phyloP scores from a whole-genome alignment of 2,888 invertebrate genomes.

The Ornithoptera priamus region DNA sequence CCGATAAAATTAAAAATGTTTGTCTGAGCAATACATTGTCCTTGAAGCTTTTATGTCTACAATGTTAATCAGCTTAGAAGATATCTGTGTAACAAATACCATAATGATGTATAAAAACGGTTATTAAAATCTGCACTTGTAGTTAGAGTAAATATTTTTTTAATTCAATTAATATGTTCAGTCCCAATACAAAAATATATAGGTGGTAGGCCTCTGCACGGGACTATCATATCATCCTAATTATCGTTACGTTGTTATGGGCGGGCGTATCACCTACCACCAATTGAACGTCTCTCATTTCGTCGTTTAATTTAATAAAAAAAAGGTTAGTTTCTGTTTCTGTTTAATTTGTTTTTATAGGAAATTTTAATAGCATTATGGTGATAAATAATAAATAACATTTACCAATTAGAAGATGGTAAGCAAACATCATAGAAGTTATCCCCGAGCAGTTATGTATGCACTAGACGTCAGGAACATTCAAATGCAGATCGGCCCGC shows the following conservation, averaged over 20 bases:
- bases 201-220: too few species aligned
- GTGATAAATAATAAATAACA: not conserved
- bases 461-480: conserved; percentile 14
- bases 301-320: too few species aligned
- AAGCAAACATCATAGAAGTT: not conserved
- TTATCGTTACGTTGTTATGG: too few species aligned
- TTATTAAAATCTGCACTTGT: too few species aligned
- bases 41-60: not conserved
- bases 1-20: not conserved
- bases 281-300: too few species aligned
- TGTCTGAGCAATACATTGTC: not conserved
- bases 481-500: conserved; percentile 15
- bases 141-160: too few species aligned
- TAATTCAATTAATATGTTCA: too few species aligned
- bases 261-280: too few species aligned
- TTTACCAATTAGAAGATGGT: not conserved
- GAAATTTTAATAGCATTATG: not conserved
- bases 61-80: not conserved
- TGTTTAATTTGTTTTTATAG: not conserved
- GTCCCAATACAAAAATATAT: too few species aligned
- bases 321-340: too few species aligned
- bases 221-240: too few species aligned
- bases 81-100: not conserved
- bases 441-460: not conserved
- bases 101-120: not conserved